Conservation (phyloP, 2,797 vertebrate species). For the Myotis daubentonii region DNA sequence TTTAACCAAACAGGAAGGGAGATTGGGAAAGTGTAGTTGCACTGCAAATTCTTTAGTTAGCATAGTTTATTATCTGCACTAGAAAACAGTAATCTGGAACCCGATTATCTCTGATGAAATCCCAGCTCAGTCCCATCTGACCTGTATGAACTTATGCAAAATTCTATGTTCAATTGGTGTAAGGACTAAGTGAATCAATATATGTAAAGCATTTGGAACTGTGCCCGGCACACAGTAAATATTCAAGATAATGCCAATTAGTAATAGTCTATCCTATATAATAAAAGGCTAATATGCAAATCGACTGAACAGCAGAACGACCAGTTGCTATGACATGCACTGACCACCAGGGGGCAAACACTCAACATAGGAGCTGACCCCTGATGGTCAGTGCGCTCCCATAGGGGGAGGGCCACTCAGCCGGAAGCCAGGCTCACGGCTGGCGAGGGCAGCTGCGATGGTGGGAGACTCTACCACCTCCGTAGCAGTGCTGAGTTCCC, state of each 20-base stretch:
- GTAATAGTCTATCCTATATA: background rate
- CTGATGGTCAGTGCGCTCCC: too few relatives aligned
- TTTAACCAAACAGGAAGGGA: background rate
- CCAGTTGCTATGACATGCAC: too few relatives aligned
- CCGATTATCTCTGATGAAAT: background rate
- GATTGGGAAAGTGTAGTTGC: background rate
- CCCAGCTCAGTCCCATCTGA: background rate
- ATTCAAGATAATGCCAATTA: background rate
- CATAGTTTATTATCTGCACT: background rate
- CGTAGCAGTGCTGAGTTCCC: too few relatives aligned
- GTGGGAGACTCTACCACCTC: too few relatives aligned
- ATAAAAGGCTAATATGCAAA: too few relatives aligned
- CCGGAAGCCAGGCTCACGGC: too few relatives aligned
- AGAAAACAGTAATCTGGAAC: background rate
- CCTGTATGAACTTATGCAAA: background rate
- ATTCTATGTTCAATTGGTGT: background rate
- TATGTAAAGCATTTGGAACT: background rate
- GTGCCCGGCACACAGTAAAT: background rate
- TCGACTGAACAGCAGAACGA: fast-evolving
- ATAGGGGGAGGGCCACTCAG: too few relatives aligned
- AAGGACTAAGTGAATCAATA: background rate
- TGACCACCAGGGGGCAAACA: too few relatives aligned
- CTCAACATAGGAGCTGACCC: too few relatives aligned
- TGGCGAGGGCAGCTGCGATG: too few relatives aligned
- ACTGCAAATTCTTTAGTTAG: background rate